phyloP scores from a whole-genome alignment of 1,140 invertebrate species.

The Euwallacea fornicatus region DNA sequence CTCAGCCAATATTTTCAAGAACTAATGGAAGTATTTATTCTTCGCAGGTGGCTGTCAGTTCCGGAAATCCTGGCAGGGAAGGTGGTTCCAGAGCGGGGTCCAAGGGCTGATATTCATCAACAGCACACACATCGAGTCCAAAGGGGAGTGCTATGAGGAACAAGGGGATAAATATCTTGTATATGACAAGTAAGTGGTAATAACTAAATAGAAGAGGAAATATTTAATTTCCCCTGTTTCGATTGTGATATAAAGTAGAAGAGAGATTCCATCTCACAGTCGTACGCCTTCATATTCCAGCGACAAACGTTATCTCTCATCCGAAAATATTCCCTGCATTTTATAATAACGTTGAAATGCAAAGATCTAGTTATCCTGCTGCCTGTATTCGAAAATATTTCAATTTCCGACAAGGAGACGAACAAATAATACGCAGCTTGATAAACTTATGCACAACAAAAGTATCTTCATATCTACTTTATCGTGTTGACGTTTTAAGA shows the following conservation, averaged over 20 bases:
- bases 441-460: too few species aligned
- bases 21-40: conserved; percentile 9
- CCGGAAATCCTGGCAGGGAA: conserved; percentile 70
- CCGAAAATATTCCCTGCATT: conserved; percentile 2
- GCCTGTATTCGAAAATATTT: conserved; percentile 29
- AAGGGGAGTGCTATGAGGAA: conserved; percentile 72
- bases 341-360: conserved; percentile 32
- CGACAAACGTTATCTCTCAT: conserved; percentile 9
- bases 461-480: too few species aligned
- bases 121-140: conserved; percentile 69
- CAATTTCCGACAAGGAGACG: conserved; percentile 12
- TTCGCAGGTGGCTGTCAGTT: conserved; percentile 68
- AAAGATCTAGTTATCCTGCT: conserved; percentile 27
- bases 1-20: too few species aligned
- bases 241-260: too few species aligned
- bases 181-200: conserved; percentile 67
- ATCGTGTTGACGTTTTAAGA: too few species aligned
- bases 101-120: conserved; percentile 68
- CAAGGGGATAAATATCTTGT: conserved; percentile 76
- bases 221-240: too few species aligned
- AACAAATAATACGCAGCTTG: too few species aligned
- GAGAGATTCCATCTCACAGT: too few species aligned
- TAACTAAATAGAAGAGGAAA: not conserved
- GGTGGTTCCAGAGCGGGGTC: conserved; percentile 77
- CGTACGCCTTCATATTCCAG: not conserved